phyloP scores from a whole-genome alignment of 2,888 invertebrate genomes.

The Calameuta idolon region DNA sequence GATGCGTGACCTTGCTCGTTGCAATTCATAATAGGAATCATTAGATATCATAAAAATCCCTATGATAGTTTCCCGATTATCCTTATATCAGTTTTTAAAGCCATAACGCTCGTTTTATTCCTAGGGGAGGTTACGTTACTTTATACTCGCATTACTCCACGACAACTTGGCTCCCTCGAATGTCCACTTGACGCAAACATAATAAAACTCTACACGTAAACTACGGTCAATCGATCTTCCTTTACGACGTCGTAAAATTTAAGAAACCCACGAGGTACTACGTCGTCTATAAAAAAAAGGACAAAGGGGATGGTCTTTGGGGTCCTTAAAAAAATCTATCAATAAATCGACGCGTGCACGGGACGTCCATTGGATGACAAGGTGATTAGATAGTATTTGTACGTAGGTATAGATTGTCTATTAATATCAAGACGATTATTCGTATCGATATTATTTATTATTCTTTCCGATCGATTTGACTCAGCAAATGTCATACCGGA shows the following conservation, averaged over 20 bases:
- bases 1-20: neutral
- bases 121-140: neutral
- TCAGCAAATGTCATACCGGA: neutral
- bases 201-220: slow-evolving; percentile 37
- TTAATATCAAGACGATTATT: neutral
- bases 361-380: neutral
- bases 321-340: neutral
- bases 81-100: neutral
- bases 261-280: slow-evolving; percentile 10
- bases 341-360: neutral
- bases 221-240: slow-evolving; percentile 29
- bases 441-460: neutral
- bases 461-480: neutral
- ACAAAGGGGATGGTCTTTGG: neutral
- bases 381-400: neutral
- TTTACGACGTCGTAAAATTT: slow-evolving; percentile 31
- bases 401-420: neutral
- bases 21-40: neutral
- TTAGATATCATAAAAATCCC: neutral
- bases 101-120: neutral
- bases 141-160: neutral
- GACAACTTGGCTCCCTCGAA: slow-evolving; percentile 15
- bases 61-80: neutral
- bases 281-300: neutral
- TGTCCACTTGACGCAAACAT: slow-evolving; percentile 30